Percentiles rank a stretch among this genome's conserved stretches.
These are phyloP conservation scores for Bambusicola thoracicus DNA, from an alignment of 2,113 vertebrate genomes.

Conservation along the genomic window DNA sequence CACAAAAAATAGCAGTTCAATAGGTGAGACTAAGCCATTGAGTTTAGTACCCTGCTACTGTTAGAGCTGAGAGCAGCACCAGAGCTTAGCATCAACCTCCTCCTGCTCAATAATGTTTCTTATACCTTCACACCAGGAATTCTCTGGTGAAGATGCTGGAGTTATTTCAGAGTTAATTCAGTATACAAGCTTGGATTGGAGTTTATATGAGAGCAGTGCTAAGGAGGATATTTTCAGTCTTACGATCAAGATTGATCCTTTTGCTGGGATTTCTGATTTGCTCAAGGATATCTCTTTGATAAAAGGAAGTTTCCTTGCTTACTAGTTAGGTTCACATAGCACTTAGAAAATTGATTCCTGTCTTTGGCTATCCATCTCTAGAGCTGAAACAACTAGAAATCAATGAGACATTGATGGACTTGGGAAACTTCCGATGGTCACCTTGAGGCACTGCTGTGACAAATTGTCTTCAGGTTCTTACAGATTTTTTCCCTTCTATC, in stretches of 20 bases:
- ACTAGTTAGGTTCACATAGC: neutral
- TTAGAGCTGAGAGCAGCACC: neutral
- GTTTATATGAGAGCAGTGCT: neutral
- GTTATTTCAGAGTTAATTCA: neutral
- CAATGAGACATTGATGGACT: neutral
- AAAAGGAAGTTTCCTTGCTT: neutral
- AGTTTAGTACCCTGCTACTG: constrained; percentile 52
- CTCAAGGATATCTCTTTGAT: neutral
- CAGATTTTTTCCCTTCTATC: neutral
- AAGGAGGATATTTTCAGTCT: neutral
- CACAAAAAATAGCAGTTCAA: constrained; percentile 66
- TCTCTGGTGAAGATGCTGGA: neutral
- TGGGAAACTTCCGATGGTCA: neutral
- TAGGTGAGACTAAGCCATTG: constrained; percentile 38
- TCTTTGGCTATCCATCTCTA: neutral
- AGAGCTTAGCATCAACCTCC: neutral
- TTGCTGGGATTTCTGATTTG: neutral
- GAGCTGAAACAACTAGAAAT: neutral
- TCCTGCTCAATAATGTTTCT: neutral
- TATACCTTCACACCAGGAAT: neutral
- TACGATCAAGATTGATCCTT: neutral
- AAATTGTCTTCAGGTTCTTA: neutral
- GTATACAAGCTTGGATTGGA: neutral
- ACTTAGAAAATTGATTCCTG: accelerated
- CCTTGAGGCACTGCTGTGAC: neutral